Evolutionary conservation across 1,140 invertebrate species (phyloP).

Genomic region (Drosophila pectinifera): DNA sequence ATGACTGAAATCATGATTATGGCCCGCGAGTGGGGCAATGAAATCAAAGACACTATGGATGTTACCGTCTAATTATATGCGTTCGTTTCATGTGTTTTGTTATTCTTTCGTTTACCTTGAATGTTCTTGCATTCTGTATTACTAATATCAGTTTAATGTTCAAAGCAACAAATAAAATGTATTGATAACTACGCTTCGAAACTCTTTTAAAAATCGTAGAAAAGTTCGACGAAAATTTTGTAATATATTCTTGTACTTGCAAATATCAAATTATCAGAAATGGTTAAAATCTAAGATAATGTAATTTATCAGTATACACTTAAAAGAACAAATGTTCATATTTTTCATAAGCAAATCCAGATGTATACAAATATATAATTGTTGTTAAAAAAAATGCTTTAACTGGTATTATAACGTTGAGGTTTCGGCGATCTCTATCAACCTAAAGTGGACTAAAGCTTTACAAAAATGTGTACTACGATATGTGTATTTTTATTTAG

Average conservation of each 20-base stretch:
- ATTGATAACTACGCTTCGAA: slow-evolving; percentile 4
- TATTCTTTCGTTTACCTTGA: slow-evolving; percentile 40
- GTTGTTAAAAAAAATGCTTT: not conserved
- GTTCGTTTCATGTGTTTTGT: slow-evolving; percentile 55
- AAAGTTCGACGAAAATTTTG: slow-evolving; percentile 2
- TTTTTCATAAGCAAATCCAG: not conserved
- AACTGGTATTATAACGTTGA: not conserved
- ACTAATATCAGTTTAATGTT: slow-evolving; percentile 33
- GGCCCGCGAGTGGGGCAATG: slow-evolving; percentile 91
- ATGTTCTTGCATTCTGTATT: slow-evolving; percentile 36
- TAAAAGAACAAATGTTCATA: not conserved
- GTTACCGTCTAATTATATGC: slow-evolving; percentile 45
- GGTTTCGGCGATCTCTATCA: not conserved
- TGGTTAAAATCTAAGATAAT: slow-evolving; percentile 11
- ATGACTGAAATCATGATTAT: slow-evolving; percentile 91
- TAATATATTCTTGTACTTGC: slow-evolving; percentile 2
- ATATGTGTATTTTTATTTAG: too few relatives aligned
- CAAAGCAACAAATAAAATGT: slow-evolving; percentile 38
- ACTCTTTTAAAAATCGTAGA: slow-evolving; percentile 1
- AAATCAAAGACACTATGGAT: slow-evolving; percentile 69
- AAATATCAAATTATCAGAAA: slow-evolving; percentile 2
- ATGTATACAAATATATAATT: slow-evolving; percentile 4
- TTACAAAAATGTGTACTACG: not conserved
- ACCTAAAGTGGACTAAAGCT: too few relatives aligned
- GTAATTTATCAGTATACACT: slow-evolving; percentile 15